These are phyloP conservation scores for Drosophila aff. DNA, from an alignment of 1,140 invertebrate genomes.

Conservation along the genomic window DNA sequence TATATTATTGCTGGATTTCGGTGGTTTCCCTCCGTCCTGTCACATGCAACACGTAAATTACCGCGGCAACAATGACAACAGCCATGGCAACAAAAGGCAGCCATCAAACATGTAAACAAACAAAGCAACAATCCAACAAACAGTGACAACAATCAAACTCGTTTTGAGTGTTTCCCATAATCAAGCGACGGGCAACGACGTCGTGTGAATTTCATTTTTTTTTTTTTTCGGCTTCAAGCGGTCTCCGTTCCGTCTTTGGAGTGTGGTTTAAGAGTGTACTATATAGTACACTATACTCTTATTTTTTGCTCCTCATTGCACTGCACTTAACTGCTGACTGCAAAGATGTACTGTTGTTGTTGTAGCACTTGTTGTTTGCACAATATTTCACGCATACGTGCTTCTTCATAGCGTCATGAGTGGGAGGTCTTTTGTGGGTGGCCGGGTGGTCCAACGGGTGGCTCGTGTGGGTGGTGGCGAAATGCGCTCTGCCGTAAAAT, in stretches of 20 bases:
- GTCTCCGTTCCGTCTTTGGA: constrained; percentile 44
- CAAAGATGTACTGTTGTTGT: constrained; percentile 33
- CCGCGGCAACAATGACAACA: constrained; percentile 36
- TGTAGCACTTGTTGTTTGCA: constrained; percentile 68
- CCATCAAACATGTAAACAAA: constrained; percentile 29
- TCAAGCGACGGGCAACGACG: constrained; percentile 30
- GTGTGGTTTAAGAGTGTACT: constrained; percentile 10
- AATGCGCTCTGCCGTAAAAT: constrained; percentile 81
- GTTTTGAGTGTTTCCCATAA: constrained; percentile 77
- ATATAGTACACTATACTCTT: constrained; percentile 13
- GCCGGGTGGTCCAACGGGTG: constrained; percentile 30
- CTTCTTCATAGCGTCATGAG: constrained; percentile 16
- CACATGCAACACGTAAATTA: constrained; percentile 74
- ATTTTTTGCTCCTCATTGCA: constrained; percentile 37
- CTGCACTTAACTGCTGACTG: constrained; percentile 46
- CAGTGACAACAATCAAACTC: constrained; percentile 56
- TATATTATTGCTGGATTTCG: background rate
- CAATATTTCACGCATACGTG: constrained; percentile 83
- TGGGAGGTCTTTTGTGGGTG: constrained; percentile 24
- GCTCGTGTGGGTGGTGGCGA: constrained; percentile 41
- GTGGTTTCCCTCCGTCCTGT: constrained; percentile 6
- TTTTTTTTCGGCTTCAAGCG: constrained; percentile 44
- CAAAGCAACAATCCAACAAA: constrained; percentile 33
- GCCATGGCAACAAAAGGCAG: constrained; percentile 3
- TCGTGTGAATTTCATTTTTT: constrained; percentile 70